These are phyloP conservation scores for Cylas formicarius DNA, from an alignment of 1,140 invertebrate genomes.

Conservation along the genomic window DNA sequence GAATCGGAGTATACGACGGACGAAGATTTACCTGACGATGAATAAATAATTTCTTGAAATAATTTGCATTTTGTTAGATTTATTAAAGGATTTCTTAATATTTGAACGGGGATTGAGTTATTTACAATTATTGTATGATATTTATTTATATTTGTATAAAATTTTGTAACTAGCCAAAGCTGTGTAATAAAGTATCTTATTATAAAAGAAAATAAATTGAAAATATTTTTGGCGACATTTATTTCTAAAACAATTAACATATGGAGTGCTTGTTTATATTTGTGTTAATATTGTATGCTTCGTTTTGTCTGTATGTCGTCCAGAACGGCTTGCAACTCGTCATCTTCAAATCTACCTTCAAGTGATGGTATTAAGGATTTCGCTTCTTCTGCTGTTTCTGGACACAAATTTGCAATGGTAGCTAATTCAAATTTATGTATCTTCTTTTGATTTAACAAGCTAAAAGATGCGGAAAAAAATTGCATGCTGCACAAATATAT, in stretches of 20 bases:
- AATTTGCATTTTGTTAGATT: neutral
- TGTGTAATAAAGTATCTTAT: neutral
- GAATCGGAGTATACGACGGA: constrained; percentile 66
- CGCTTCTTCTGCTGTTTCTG: constrained; percentile 95
- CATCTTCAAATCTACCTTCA: constrained; percentile 93
- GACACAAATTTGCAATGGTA: constrained; percentile 93
- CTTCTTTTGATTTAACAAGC: constrained; percentile 89
- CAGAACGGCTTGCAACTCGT: constrained; percentile 86
- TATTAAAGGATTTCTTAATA: neutral
- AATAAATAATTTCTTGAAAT: constrained; percentile 6
- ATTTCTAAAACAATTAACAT: constrained; percentile 11
- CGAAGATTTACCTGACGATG: constrained; percentile 51
- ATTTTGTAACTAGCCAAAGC: too few relatives aligned
- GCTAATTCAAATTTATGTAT: constrained; percentile 98
- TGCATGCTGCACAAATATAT: too few relatives aligned
- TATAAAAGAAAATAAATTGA: neutral
- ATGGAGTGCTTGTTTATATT: constrained; percentile 11
- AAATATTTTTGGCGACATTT: neutral
- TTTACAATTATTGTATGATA: neutral
- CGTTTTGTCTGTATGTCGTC: constrained; percentile 98
- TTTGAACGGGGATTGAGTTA: neutral
- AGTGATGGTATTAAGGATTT: constrained; percentile 94
- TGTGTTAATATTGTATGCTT: constrained; percentile 93
- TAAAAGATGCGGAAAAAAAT: too few relatives aligned
- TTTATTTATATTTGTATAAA: constrained; percentile 1